Percentiles rank a stretch among this genome's conserved stretches.
Evolutionary conservation across 2,797 vertebrate genomes (phyloP).

Genomic region (Poeciliopsis presidionis): DNA sequence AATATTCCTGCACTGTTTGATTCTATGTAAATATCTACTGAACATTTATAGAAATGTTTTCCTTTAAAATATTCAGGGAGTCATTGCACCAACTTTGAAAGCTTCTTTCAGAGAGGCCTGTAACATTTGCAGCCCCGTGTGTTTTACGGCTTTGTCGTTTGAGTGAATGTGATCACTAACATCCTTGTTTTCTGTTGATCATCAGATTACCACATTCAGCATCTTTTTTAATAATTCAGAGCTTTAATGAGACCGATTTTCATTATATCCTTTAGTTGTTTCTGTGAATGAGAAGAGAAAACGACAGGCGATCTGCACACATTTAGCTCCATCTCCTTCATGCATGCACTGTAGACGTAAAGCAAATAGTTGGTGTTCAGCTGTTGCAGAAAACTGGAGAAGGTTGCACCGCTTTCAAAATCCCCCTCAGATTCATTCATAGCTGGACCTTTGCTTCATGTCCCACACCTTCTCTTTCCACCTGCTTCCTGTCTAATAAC

Average conservation of each 20-base stretch:
- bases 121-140: not conserved
- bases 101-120: not conserved
- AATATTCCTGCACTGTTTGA: not conserved
- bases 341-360: not conserved
- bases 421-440: not conserved
- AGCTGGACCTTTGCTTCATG: not conserved
- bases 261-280: not conserved
- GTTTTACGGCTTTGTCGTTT: constrained; percentile 15
- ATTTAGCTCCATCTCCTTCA: not conserved
- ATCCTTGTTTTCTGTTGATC: constrained; percentile 37
- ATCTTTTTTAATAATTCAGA: constrained; percentile 68
- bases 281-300: not conserved
- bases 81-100: not conserved
- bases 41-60: not conserved
- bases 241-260: constrained; percentile 43
- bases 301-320: not conserved
- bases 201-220: constrained; percentile 57
- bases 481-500: not conserved
- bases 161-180: constrained; percentile 26
- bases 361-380: not conserved
- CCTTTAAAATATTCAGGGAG: too few species aligned
- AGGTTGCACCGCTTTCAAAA: not conserved
- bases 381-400: not conserved
- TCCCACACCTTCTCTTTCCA: not conserved
- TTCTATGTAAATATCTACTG: not conserved